These are phyloP conservation scores for Gerris lacustris DNA, from an alignment of 2,888 invertebrate species.

Conservation along the genomic window DNA sequence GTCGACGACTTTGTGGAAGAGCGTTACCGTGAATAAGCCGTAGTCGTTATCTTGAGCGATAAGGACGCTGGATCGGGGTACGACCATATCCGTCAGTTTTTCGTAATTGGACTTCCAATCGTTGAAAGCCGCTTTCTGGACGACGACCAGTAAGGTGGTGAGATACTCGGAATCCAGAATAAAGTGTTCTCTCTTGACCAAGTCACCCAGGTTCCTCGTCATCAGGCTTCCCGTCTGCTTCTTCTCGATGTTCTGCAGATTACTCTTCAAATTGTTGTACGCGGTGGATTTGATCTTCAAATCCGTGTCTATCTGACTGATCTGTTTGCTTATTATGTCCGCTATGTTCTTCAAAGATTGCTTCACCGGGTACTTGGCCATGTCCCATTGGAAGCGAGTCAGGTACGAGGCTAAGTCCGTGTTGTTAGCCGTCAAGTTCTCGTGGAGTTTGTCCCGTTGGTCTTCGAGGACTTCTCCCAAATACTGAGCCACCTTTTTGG, in stretches of 20 bases:
- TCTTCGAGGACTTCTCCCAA: constrained; percentile 95
- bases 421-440: constrained; percentile 93
- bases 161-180: constrained; percentile 96
- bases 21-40: constrained; percentile 82
- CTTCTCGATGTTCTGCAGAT: constrained; percentile 89
- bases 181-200: constrained; percentile 97
- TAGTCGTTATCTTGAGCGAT: constrained; percentile 83
- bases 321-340: constrained; percentile 96
- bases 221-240: constrained; percentile 95
- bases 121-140: constrained; percentile 73
- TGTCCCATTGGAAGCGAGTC: constrained; percentile 98
- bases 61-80: constrained; percentile 78
- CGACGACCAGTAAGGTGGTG: constrained; percentile 89
- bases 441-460: constrained; percentile 88
- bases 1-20: constrained; percentile 86
- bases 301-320: constrained; percentile 95
- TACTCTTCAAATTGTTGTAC: constrained; percentile 95
- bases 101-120: constrained; percentile 91
- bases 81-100: constrained; percentile 92
- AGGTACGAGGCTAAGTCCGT: constrained; percentile 89
- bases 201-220: constrained; percentile 88
- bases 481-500: constrained; percentile 91
- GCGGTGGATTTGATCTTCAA: constrained; percentile 86
- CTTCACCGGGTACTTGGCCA: constrained; percentile 98
- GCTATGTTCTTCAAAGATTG: constrained; percentile 93